Conservation (phyloP, 2,888 invertebrate species). For the Drosophila sordidula region DNA sequence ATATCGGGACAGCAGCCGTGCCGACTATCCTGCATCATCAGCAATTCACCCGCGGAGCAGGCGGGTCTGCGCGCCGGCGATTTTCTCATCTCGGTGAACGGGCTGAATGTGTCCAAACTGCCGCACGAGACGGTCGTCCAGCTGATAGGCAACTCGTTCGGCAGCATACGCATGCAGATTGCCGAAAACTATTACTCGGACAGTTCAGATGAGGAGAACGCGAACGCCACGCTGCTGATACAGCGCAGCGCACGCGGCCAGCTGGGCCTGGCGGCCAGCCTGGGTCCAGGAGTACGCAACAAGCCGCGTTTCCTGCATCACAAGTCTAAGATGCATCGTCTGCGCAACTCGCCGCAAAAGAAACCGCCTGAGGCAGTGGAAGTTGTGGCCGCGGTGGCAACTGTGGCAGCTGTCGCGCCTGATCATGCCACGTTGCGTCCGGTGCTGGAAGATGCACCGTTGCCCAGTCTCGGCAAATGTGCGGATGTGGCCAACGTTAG, state of each 20-base stretch:
- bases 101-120: conserved; percentile 94
- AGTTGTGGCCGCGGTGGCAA: conserved; percentile 7
- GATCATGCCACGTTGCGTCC: conserved; percentile 72
- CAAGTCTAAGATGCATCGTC: conserved; percentile 86
- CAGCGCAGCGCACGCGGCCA: conserved; percentile 58
- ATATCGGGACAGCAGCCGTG: conserved; percentile 98
- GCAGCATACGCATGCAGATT: conserved; percentile 93
- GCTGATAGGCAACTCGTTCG: conserved; percentile 94
- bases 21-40: conserved; percentile 96
- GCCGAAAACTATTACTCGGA: conserved; percentile 94
- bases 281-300: conserved; percentile 66
- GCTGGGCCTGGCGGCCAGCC: conserved; percentile 55
- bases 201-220: conserved; percentile 92
- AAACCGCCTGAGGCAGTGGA: conserved; percentile 58
- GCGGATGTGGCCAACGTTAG: conserved; percentile 85
- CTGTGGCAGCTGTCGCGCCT: conserved; percentile 9
- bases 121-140: conserved; percentile 97
- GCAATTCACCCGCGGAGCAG: conserved; percentile 94
- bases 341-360: conserved; percentile 88
- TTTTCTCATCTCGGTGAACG: conserved; percentile 96
- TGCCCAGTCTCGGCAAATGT: conserved; percentile 60
- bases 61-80: conserved; percentile 97
- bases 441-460: conserved; percentile 82
- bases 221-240: conserved; percentile 77
- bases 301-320: conserved; percentile 85